Percentiles rank a stretch among this genome's conserved stretches.
Conservation (phyloP, 1,140 invertebrate species). For the Penaeus japonicus region DNA sequence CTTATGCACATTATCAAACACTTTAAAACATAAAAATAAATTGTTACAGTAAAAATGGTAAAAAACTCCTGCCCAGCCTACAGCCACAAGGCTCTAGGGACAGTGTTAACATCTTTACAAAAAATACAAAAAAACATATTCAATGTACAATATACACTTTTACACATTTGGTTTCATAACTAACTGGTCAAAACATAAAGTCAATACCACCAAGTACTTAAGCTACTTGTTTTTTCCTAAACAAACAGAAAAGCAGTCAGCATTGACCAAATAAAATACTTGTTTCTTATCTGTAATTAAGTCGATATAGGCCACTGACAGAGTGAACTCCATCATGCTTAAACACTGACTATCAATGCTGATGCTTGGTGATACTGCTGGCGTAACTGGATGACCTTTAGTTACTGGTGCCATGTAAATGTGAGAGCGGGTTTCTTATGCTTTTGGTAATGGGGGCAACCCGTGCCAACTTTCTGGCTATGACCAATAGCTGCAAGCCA, state of each 20-base stretch:
- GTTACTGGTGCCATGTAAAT: background rate
- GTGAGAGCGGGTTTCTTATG: background rate
- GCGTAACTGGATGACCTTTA: background rate
- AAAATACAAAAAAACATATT: conserved; percentile 42
- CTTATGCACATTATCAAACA: conserved; percentile 36
- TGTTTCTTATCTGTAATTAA: background rate
- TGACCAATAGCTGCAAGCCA: background rate
- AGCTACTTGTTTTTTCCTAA: background rate
- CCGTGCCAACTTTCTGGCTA: conserved; percentile 28
- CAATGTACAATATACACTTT: conserved; percentile 49
- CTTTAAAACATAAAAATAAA: conserved; percentile 47
- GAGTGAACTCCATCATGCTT: too few relatives aligned
- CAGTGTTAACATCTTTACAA: conserved; percentile 41
- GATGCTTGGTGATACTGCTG: too few relatives aligned
- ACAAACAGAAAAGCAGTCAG: conserved; percentile 15
- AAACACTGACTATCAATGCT: too few relatives aligned
- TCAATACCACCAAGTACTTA: conserved; percentile 24
- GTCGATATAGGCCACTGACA: too few relatives aligned
- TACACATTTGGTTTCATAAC: conserved; percentile 37
- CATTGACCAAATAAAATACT: conserved; percentile 22
- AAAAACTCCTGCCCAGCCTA: conserved; percentile 10
- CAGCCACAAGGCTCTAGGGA: background rate
- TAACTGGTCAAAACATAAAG: conserved; percentile 41
- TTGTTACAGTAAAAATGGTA: conserved; percentile 44
- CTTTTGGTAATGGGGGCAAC: too few relatives aligned